phyloP scores from a whole-genome alignment of 2,888 invertebrate species.

The Sympetrum striolatum region DNA sequence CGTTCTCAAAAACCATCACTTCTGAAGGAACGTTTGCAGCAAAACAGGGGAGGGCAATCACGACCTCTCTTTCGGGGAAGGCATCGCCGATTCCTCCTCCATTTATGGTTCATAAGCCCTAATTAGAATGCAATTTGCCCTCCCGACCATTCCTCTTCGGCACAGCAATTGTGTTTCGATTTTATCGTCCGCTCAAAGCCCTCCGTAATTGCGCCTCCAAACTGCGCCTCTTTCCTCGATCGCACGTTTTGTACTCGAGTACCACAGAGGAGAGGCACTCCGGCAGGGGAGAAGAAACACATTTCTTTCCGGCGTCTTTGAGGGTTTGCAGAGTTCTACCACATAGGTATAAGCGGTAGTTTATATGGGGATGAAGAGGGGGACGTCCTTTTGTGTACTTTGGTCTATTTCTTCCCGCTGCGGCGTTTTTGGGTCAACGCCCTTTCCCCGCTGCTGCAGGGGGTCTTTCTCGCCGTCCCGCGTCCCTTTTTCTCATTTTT shows the following conservation, averaged over 20 bases:
- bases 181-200: neutral
- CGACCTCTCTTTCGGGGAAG: no score
- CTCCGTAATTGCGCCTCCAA: neutral
- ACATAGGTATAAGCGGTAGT: neutral
- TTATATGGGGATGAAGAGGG: neutral
- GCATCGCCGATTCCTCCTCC: no score
- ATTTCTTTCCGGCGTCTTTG: neutral
- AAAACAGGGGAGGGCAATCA: no score
- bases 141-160: neutral
- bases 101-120: neutral
- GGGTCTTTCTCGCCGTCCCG: neutral
- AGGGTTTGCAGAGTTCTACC: neutral
- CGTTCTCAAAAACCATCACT: no score
- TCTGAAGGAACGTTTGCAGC: no score
- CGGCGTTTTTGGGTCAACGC: neutral
- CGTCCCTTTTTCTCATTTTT: neutral
- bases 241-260: neutral
- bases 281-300: neutral
- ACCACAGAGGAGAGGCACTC: neutral
- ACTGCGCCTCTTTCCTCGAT: neutral
- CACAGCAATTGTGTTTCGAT: neutral
- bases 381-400: neutral
- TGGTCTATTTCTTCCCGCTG: slow-evolving; percentile 31
- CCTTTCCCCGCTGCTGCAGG: slow-evolving; percentile 46
- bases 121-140: neutral